Conservation (phyloP, 2,797 vertebrate genomes). For the Xenops minutus region DNA sequence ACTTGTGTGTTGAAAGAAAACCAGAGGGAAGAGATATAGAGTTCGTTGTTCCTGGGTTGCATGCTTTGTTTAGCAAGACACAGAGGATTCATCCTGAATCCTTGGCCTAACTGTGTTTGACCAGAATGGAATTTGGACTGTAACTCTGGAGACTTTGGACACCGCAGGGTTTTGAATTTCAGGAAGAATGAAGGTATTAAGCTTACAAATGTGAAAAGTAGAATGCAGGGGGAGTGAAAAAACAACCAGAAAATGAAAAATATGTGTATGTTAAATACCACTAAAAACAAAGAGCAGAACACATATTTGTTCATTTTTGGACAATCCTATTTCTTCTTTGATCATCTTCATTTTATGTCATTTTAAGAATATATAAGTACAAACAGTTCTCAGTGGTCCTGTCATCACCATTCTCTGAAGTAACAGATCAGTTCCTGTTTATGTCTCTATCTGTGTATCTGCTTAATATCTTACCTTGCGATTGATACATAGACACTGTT, state of each 20-base stretch:
- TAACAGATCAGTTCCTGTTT: not conserved
- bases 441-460: not conserved
- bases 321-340: not conserved
- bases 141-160: not conserved
- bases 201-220: not conserved
- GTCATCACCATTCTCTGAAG: not conserved
- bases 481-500: not conserved
- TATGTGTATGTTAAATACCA: not conserved
- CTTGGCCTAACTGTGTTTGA: not conserved
- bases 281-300: not conserved
- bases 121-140: not conserved
- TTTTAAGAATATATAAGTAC: not conserved
- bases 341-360: not conserved
- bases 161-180: not conserved
- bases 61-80: not conserved
- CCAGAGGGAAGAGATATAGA: not conserved
- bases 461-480: not conserved
- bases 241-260: not conserved
- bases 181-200: not conserved
- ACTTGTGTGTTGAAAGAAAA: slow-evolving; percentile 41
- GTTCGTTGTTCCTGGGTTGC: not conserved
- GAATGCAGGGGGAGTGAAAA: accelerated
- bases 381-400: not conserved
- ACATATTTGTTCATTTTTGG: not conserved
- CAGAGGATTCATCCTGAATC: not conserved